Evolutionary conservation across 2,888 invertebrate species (phyloP), one percentile per base, ranked within the genome.

Genomic region (Caenorhabditis wallacei): DNA sequence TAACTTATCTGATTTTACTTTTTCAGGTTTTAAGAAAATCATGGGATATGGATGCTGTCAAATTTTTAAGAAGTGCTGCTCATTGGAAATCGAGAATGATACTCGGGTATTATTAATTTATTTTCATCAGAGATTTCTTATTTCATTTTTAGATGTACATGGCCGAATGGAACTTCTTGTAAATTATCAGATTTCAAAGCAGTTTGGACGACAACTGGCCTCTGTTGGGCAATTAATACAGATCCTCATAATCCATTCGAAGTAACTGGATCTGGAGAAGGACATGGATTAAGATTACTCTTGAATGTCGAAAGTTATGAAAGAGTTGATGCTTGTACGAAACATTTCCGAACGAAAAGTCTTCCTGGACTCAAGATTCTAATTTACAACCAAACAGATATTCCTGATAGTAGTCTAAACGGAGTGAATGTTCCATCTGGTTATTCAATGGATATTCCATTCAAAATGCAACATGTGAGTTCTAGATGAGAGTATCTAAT

Each of bases 221-320:
- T 91, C n/a, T 91, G 91, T 57, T 91, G 91, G 90, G 91, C 91
- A 2, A 91, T 91, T 61, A 91, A 91, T 71, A 87, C 90, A 7
- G 91, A 91, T 68, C 82, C 84, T 0, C 64, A 82, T 10, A 85
- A 87, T 35, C 90, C 91, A 16, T 80, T 88, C 24, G 76, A 84
- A 30, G 90, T 90, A 16, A 81, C 83, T n/a, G 88, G 89, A 48
- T 87, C 85, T 24, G 90, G 91, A 10, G 80, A 89, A 11, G 86
- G 86, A 10, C 89, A 91, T 74, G 89, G 89, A 7, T 68, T 91
- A 0, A 82, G 84, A 10, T 84, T 91, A 4, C 86, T 91, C 10
- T 69, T 91, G 35, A 91, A 91, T 59, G 89, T 91, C 13, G 91
- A 91, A 72, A 88, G 89, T 40, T 91, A 91, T 76, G 91, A 91